Evolutionary conservation across 2,888 invertebrate genomes (phyloP).

Genomic region (Idaea dimidiata): DNA sequence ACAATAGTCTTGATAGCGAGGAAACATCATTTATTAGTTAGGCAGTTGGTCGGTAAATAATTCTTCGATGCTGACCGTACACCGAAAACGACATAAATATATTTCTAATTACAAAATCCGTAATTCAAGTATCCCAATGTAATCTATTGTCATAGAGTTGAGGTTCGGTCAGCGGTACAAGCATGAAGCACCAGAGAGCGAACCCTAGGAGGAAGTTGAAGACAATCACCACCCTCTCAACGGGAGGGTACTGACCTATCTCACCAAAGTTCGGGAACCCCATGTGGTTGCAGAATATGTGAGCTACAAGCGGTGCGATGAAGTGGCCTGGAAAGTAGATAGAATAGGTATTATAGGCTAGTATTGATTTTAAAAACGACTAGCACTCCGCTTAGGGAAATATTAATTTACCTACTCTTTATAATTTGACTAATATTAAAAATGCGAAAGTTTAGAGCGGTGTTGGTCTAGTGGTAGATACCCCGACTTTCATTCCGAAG

Average conservation of each 20-base stretch:
- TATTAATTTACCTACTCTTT: no score
- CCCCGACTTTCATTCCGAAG: no score
- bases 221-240: conserved; percentile 82
- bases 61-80: not conserved
- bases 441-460: no score
- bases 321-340: conserved; percentile 86
- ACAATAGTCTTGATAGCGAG: no score
- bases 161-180: conserved; percentile 89
- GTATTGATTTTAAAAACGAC: no score
- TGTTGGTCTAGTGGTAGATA: no score
- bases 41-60: not conserved
- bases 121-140: conserved; percentile 72
- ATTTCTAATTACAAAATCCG: not conserved
- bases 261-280: conserved; percentile 94
- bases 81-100: not conserved
- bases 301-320: conserved; percentile 91
- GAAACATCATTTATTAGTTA: not conserved
- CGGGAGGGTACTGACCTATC: conserved; percentile 54
- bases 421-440: no score
- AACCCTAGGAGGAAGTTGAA: conserved; percentile 88
- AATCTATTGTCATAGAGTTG: conserved; percentile 82
- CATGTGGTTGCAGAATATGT: conserved; percentile 98
- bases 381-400: no score
- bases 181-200: conserved; percentile 86
- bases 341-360: not conserved